Conservation (phyloP, 2,797 vertebrate genomes). For the Thripadectes ignobilis region DNA sequence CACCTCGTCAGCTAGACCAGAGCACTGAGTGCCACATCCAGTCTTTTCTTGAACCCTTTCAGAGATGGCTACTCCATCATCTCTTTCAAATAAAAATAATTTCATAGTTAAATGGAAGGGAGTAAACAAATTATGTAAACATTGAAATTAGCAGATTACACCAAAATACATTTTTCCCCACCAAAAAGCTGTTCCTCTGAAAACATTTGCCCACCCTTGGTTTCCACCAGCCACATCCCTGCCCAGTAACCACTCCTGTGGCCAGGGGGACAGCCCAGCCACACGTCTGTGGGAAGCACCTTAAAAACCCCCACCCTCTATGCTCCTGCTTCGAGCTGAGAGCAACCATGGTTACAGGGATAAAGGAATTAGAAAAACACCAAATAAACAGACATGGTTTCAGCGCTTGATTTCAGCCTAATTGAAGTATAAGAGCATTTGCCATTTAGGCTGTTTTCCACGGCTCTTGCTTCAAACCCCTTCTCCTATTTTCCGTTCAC, state of each 20-base stretch:
- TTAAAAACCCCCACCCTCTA: neutral
- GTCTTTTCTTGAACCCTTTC: no score
- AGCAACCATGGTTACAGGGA: conserved; percentile 10
- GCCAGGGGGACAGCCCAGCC: neutral
- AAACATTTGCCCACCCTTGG: neutral
- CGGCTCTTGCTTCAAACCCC: rapidly evolving
- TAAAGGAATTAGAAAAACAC: neutral
- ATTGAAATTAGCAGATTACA: neutral
- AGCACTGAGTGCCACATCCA: neutral
- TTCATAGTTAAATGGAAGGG: neutral
- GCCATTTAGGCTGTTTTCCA: neutral
- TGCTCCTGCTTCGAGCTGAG: neutral
- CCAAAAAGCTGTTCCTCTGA: neutral
- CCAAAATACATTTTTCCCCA: neutral
- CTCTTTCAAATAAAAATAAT: neutral
- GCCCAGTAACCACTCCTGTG: rapidly evolving
- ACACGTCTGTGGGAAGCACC: neutral
- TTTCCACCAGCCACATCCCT: rapidly evolving
- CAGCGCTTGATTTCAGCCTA: neutral
- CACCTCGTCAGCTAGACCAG: neutral
- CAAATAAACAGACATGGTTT: neutral
- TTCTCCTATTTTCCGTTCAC: neutral
- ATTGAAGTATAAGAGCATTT: neutral
- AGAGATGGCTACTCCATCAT: neutral
- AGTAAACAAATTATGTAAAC: neutral